A percentile compares a stretch with the other conserved stretches of the same genome.
Conservation (phyloP, 1,140 invertebrate genomes). For the Drosophila santomea region DNA sequence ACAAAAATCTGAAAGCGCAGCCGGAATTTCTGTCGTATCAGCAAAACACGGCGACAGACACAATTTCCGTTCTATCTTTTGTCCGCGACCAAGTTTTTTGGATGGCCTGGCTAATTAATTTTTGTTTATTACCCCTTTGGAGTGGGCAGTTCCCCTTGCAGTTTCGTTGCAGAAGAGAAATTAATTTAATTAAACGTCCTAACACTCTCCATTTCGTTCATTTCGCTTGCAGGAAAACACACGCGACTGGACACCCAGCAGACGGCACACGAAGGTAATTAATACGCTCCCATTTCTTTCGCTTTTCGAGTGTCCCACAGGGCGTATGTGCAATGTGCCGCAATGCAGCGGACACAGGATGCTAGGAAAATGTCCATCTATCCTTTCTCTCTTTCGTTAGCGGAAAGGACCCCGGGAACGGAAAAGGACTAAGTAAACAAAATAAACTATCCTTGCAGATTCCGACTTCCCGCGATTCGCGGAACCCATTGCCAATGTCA, state of each 20-base stretch:
- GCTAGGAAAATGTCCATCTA: constrained; percentile 24
- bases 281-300: constrained; percentile 43
- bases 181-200: constrained; percentile 73
- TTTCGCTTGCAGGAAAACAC: constrained; percentile 65
- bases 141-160: constrained; percentile 25
- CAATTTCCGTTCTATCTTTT: constrained; percentile 15
- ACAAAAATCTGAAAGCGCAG: constrained; percentile 56
- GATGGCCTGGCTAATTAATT: constrained; percentile 73
- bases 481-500: constrained; percentile 96
- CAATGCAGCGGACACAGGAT: constrained; percentile 35
- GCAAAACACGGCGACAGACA: constrained; percentile 69
- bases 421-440: constrained; percentile 26
- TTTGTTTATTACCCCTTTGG: constrained; percentile 73
- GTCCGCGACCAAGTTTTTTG: constrained; percentile 59
- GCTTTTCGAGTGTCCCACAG: constrained; percentile 27
- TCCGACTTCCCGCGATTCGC: constrained; percentile 91
- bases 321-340: constrained; percentile 62
- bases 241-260: constrained; percentile 71
- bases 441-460: constrained; percentile 82
- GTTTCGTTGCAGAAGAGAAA: constrained; percentile 28
- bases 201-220: constrained; percentile 37
- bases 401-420: constrained; percentile 6
- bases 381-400: not conserved
- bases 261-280: constrained; percentile 79
- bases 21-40: constrained; percentile 65